Evolutionary conservation across 2,888 invertebrate genomes (phyloP), one percentile per base, ranked within the genome.

Genomic region (Aphelenchoides bicaudatus): DNA sequence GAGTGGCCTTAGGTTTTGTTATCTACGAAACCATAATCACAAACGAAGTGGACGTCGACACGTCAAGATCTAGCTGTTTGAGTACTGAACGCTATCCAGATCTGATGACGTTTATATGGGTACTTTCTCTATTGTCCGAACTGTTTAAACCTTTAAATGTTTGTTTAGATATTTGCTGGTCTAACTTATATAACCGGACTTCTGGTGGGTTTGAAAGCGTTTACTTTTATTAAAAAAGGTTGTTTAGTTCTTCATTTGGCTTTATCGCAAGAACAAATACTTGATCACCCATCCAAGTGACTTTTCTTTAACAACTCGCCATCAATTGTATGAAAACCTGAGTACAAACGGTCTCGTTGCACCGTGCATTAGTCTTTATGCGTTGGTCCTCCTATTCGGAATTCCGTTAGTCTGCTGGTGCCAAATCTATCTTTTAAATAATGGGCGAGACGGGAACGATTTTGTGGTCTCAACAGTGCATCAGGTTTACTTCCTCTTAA

Each of bases 161-260:
- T n/a, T n/a, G n/a, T n/a, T n/a, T n/a, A n/a, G n/a, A n/a, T n/a
- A n/a, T n/a, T n/a, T n/a, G n/a, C n/a, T n/a, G n/a, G n/a, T n/a
- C n/a, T n/a, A n/a, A n/a, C n/a, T n/a, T n/a, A n/a, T n/a, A n/a
- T n/a, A n/a, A n/a, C n/a, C n/a, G n/a, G n/a, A n/a, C n/a, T n/a
- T n/a, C n/a, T n/a, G n/a, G n/a, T n/a, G n/a, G n/a, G n/a, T n/a
- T 25, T 21, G 25, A n/a, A 43, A 8, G 16, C 43, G 16, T 43
- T 34, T n/a, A 10, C 10, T 34, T 34, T n/a, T 34, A 34, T 10
- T 34, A 10, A n/a, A 34, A 34, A 43, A n/a, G 10, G 10, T n/a
- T n/a, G n/a, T 43, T 25, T n/a, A 43, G 43, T 43, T 43, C 23
- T n/a, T 43, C 21, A 43, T n/a, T 8, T 43, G 43, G 43, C 23